Conservation (phyloP, 2,797 vertebrate genomes). For the Psittacula derbiana region DNA sequence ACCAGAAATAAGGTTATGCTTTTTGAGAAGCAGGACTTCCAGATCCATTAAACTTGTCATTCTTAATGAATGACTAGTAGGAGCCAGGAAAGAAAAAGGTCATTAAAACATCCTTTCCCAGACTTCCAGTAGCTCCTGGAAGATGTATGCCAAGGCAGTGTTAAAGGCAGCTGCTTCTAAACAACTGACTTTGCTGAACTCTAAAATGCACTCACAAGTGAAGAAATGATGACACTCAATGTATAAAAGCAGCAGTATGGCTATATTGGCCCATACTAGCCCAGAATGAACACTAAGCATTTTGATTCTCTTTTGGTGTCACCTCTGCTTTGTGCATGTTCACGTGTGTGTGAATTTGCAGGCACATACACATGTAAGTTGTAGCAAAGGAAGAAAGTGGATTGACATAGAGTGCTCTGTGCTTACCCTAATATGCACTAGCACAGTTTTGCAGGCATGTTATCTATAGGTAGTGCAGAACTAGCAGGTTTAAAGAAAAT, state of each 20-base stretch:
- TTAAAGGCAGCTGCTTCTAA: not conserved
- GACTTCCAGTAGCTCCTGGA: not conserved
- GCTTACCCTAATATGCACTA: not conserved
- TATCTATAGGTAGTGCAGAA: not conserved
- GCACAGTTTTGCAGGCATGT: not conserved
- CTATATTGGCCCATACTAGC: not conserved
- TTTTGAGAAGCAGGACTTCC: not conserved
- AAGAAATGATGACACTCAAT: not conserved
- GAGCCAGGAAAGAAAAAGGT: not conserved
- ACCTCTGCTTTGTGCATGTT: not conserved
- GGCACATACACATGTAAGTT: not conserved
- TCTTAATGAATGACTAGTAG: not conserved
- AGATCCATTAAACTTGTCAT: not conserved
- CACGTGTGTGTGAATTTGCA: not conserved
- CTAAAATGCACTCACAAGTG: not conserved
- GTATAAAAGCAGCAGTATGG: not conserved
- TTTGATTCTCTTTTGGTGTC: not conserved
- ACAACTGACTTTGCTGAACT: not conserved
- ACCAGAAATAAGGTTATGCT: not conserved
- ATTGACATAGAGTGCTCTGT: not conserved
- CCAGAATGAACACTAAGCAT: not conserved
- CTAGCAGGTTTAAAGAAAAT: not conserved
- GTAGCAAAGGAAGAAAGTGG: not conserved
- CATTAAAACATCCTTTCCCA: not conserved
- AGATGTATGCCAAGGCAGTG: not conserved